Percentiles rank a stretch among this genome's conserved stretches.
Conservation (phyloP, 2,113 vertebrate species). For the Struthidea cinerea region DNA sequence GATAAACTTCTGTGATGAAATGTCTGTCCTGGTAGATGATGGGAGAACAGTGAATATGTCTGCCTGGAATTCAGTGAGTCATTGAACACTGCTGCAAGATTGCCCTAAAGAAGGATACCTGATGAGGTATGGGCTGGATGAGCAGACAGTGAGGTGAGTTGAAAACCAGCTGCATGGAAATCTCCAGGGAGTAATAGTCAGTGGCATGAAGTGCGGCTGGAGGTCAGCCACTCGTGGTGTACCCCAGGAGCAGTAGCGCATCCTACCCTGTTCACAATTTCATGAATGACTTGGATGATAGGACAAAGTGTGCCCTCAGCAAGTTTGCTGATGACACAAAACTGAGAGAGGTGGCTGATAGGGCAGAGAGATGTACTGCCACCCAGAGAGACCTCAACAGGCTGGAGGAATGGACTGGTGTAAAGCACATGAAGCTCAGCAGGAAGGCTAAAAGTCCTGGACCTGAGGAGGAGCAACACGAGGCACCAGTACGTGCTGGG, state of each 20-base stretch:
- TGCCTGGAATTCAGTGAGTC: not conserved
- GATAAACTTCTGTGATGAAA: not conserved
- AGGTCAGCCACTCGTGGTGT: not conserved
- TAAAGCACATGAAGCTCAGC: not conserved
- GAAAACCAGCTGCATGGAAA: not conserved
- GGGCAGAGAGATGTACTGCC: not conserved
- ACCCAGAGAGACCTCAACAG: not conserved
- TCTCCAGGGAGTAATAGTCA: not conserved
- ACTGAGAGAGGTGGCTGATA: not conserved
- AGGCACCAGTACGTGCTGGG: not conserved
- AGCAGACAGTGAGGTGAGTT: not conserved
- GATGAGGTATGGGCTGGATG: not conserved
- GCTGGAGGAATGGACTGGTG: not conserved
- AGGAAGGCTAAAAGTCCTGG: not conserved
- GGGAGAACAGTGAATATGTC: not conserved
- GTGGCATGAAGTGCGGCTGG: accelerated
- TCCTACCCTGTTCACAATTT: not conserved
- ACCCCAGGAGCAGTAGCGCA: no score
- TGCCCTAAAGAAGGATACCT: not conserved
- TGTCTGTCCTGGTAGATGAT: not conserved
- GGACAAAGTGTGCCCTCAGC: not conserved
- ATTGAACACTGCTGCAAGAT: not conserved
- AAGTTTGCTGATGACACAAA: not conserved
- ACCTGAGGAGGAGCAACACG: not conserved
- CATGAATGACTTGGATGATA: not conserved